These are phyloP conservation scores for Caranx melampygus DNA, from an alignment of 2,113 vertebrate genomes.

Conservation along the genomic window DNA sequence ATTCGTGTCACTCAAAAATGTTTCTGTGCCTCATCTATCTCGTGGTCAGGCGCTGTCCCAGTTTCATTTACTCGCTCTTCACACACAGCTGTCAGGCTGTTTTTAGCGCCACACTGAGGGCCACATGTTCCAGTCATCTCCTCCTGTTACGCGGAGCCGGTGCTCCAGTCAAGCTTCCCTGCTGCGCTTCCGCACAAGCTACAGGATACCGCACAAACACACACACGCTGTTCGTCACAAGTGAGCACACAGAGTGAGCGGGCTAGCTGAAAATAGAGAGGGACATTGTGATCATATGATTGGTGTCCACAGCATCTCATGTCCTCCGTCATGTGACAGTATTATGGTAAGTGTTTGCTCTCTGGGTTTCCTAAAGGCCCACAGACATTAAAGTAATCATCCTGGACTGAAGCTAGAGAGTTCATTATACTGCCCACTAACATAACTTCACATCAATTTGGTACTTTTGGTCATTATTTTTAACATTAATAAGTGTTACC, in stretches of 20 bases:
- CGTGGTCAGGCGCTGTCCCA: conserved; percentile 51
- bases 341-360: conserved; percentile 38
- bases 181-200: conserved; percentile 8
- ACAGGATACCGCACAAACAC: conserved; percentile 29
- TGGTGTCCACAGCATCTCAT: conserved; percentile 31
- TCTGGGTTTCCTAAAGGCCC: not conserved
- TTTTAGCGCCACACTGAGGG: conserved; percentile 73
- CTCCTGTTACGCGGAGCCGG: conserved; percentile 71
- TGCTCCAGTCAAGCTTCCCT: conserved; percentile 36
- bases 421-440: not conserved
- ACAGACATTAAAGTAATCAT: conserved; percentile 24
- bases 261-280: conserved; percentile 58
- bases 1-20: conserved; percentile 16
- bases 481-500: not conserved
- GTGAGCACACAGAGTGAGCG: conserved; percentile 16
- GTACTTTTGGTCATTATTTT: not conserved
- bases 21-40: conserved; percentile 19
- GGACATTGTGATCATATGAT: conserved; percentile 50
- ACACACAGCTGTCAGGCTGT: conserved; percentile 75
- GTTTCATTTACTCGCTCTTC: conserved; percentile 48
- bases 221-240: conserved; percentile 7
- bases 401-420: not conserved
- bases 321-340: conserved; percentile 44
- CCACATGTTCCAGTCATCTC: conserved; percentile 68
- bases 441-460: not conserved